Evolutionary conservation across 1,140 invertebrate genomes (phyloP).

Genomic region (Drosophila kurseongensis): DNA sequence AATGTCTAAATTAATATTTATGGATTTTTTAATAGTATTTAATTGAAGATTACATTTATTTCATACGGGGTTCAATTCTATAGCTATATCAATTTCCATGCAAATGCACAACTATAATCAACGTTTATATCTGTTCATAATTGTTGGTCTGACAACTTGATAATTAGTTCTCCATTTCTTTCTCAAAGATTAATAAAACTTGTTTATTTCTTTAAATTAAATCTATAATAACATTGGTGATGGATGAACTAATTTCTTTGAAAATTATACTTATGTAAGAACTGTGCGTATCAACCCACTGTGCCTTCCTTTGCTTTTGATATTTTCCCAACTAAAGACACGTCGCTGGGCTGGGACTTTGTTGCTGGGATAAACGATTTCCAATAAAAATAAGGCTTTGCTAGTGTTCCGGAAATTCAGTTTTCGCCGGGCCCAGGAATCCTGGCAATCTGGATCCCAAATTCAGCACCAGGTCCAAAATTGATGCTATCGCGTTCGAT

Average conservation of each 20-base stretch:
- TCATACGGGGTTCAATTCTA: too few species aligned
- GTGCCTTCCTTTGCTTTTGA: slow-evolving; percentile 10
- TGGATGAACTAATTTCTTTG: not conserved
- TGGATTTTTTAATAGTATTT: not conserved
- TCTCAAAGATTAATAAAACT: too few species aligned
- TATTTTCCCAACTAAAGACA: slow-evolving; percentile 38
- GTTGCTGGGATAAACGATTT: slow-evolving; percentile 75
- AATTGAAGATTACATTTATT: not conserved
- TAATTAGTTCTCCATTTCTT: too few species aligned
- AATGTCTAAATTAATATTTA: not conserved
- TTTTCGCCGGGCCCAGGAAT: slow-evolving; percentile 42
- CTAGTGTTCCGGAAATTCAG: slow-evolving; percentile 63
- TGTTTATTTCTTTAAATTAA: too few species aligned
- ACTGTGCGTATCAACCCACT: slow-evolving; percentile 21
- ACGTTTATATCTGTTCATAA: too few species aligned
- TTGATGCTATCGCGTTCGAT: slow-evolving; percentile 73
- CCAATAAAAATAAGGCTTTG: slow-evolving; percentile 71
- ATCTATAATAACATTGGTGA: too few species aligned
- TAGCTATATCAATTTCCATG: too few species aligned
- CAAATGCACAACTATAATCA: too few species aligned
- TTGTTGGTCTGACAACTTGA: too few species aligned
- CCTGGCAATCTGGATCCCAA: slow-evolving; percentile 28
- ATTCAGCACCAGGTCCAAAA: slow-evolving; percentile 16
- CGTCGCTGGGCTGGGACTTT: slow-evolving; percentile 54
- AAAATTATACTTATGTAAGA: not conserved